A percentile compares a stretch with the other conserved stretches of the same genome.
Conservation (phyloP, 2,888 invertebrate genomes). For the Andricus quercusramuli region DNA sequence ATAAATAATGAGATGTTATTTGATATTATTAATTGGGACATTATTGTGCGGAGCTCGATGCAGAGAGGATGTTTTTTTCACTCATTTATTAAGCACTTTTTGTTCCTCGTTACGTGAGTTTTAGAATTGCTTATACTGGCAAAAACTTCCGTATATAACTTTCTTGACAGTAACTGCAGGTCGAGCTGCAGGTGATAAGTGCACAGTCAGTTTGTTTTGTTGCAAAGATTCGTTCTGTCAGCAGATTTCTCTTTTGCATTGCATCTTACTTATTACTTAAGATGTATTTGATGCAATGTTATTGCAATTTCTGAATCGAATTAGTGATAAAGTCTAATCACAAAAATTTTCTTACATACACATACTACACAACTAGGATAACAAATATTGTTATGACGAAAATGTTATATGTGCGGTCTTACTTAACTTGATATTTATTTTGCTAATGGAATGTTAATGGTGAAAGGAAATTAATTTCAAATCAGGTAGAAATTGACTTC, state of each 20-base stretch:
- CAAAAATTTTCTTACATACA: background rate
- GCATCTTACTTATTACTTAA: background rate
- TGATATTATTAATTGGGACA: too few species aligned
- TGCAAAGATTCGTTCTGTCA: background rate
- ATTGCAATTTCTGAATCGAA: background rate
- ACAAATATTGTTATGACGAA: background rate
- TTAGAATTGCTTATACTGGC: background rate
- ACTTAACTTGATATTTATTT: background rate
- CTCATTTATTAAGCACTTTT: background rate
- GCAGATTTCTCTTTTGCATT: constrained; percentile 6
- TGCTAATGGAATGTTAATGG: background rate
- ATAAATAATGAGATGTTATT: too few species aligned
- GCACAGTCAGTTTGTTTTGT: background rate
- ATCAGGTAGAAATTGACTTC: background rate
- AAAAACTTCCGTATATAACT: background rate
- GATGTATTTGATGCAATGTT: background rate
- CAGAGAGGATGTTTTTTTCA: background rate
- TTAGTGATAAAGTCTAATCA: background rate
- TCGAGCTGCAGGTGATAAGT: background rate
- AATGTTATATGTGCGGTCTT: background rate
- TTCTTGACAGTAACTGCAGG: background rate
- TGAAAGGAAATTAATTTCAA: constrained; percentile 2
- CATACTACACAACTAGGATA: background rate
- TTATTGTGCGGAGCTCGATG: too few species aligned
- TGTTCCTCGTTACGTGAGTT: background rate